Conservation (phyloP, 2,797 vertebrate genomes). For the Parauchenoglanis ngamensis region DNA sequence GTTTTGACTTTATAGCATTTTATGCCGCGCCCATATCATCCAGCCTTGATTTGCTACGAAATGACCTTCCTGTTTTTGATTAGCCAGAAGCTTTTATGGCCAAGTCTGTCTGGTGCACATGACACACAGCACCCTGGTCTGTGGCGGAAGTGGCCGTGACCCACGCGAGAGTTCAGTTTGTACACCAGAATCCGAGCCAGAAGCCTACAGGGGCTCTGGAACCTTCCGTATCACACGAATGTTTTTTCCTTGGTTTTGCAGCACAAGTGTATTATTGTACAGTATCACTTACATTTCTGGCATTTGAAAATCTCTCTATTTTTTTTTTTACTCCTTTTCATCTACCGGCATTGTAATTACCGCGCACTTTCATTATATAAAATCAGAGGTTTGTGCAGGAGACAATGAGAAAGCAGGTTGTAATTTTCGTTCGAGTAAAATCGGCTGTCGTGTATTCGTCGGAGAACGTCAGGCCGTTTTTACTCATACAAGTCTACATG, state of each 20-base stretch:
- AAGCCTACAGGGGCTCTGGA: background rate
- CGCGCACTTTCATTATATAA: constrained; percentile 18
- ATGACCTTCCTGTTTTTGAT: constrained; percentile 7
- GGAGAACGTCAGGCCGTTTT: background rate
- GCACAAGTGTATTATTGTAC: background rate
- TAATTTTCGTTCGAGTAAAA: constrained; percentile 15
- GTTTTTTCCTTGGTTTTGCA: background rate
- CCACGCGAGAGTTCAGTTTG: background rate
- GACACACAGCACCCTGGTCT: background rate
- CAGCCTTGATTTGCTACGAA: background rate
- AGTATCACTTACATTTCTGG: constrained; percentile 19
- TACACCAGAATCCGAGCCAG: background rate
- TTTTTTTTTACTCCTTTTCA: background rate
- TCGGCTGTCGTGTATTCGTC: background rate
- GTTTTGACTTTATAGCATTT: background rate
- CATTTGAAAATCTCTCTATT: constrained; percentile 12
- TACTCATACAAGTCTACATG: background rate
- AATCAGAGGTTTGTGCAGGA: constrained; percentile 24
- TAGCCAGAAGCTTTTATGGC: background rate
- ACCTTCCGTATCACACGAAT: background rate
- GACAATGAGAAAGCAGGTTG: constrained; percentile 29
- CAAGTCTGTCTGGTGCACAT: background rate
- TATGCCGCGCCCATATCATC: background rate
- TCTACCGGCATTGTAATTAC: constrained; percentile 22
- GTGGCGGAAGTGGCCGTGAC: background rate